Percentiles rank a stretch among this genome's conserved stretches.
phyloP scores from a whole-genome alignment of 2,113 vertebrate species.

The Lepus europaeus region DNA sequence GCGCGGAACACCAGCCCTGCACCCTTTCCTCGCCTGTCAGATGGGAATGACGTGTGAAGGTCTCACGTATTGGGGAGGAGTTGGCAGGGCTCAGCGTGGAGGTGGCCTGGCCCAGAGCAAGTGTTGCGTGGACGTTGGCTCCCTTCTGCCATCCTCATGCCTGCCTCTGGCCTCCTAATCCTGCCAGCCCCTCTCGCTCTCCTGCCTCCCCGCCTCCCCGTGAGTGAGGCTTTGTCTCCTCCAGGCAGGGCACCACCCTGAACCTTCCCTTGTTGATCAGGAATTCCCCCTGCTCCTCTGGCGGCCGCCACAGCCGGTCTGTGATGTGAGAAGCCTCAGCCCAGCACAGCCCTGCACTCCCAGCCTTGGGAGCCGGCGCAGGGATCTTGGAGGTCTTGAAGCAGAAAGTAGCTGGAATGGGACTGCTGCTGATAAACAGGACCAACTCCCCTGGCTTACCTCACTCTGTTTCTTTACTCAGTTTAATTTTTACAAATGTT shows the following conservation, averaged over 20 bases:
- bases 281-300: background rate
- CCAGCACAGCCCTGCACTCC: background rate
- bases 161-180: background rate
- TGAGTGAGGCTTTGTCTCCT: background rate
- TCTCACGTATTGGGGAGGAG: background rate
- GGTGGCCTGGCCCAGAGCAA: background rate
- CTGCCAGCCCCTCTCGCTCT: background rate
- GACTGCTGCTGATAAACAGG: constrained; percentile 17
- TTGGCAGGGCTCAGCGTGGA: background rate
- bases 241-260: background rate
- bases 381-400: background rate
- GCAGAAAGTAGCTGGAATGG: background rate
- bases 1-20: background rate
- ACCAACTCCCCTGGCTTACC: background rate
- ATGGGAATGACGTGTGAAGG: background rate
- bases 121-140: background rate
- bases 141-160: background rate
- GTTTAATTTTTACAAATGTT: background rate
- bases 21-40: background rate
- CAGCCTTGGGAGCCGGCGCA: background rate
- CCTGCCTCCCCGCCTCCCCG: background rate
- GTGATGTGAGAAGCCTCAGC: background rate
- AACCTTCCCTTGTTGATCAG: background rate
- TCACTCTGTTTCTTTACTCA: background rate
- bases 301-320: background rate